Conservation (phyloP, 1,140 invertebrate species). For the Aphaenogaster rudis region DNA sequence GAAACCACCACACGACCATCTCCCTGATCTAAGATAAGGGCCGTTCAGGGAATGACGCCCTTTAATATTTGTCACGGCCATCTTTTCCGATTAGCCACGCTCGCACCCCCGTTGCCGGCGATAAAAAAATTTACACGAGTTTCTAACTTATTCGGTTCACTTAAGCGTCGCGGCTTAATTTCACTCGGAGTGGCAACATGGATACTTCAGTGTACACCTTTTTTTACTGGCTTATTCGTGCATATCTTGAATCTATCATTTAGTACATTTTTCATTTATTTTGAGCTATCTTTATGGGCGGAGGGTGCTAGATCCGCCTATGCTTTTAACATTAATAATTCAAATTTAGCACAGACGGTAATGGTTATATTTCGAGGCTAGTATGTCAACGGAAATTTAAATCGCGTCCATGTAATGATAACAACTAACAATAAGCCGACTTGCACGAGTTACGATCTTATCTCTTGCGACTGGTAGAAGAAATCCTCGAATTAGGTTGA, state of each 20-base stretch:
- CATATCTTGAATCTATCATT: conserved; percentile 25
- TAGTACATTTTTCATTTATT: conserved; percentile 30
- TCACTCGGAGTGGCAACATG: background rate
- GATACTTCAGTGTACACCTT: background rate
- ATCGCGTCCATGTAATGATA: conserved; percentile 27
- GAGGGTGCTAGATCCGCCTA: background rate
- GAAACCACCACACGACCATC: conserved; percentile 33
- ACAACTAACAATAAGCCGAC: background rate
- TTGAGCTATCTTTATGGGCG: background rate
- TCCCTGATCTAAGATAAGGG: conserved; percentile 56
- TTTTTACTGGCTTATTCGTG: background rate
- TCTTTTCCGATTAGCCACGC: conserved; percentile 57
- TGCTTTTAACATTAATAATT: conserved; percentile 54
- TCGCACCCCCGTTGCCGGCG: conserved; percentile 4
- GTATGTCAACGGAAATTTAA: conserved; percentile 27
- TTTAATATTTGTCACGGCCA: conserved; percentile 60
- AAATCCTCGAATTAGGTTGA: conserved; percentile 39
- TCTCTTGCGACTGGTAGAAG: conserved; percentile 12
- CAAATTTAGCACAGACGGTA: conserved; percentile 27
- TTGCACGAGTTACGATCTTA: conserved; percentile 43
- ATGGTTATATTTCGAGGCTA: conserved; percentile 41
- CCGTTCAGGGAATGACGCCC: conserved; percentile 46
- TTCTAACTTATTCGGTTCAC: background rate
- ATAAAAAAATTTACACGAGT: conserved; percentile 52
- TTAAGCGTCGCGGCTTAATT: conserved; percentile 1